Percentiles rank a stretch among this genome's conserved stretches.
Evolutionary conservation across 2,797 vertebrate genomes (phyloP).

Genomic region (Syngnathus acus): DNA sequence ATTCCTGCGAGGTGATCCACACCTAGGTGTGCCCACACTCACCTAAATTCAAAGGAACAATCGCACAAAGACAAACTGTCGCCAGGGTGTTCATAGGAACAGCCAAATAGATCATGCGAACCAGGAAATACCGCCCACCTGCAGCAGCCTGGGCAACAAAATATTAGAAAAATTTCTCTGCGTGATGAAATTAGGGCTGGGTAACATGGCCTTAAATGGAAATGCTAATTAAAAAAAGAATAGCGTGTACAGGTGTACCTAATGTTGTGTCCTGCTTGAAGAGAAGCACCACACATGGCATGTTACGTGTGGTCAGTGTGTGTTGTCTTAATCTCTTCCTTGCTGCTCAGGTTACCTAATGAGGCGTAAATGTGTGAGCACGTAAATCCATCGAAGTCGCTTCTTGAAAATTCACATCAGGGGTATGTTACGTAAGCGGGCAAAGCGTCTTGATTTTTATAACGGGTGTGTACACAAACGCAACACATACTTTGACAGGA

Average conservation of each 20-base stretch:
- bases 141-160: slow-evolving; percentile 2
- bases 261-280: not conserved
- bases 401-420: not conserved
- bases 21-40: slow-evolving; percentile 41
- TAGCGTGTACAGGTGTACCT: not conserved
- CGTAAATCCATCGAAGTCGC: no score
- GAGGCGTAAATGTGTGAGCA: not conserved
- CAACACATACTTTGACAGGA: not conserved
- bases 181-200: not conserved
- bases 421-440: no score
- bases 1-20: slow-evolving; percentile 46
- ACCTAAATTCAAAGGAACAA: slow-evolving; percentile 33
- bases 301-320: not conserved
- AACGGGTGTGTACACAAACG: not conserved
- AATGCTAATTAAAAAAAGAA: no score
- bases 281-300: not conserved
- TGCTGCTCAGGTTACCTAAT: not conserved
- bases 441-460: not conserved
- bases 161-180: not conserved
- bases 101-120: not conserved
- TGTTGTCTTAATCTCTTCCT: not conserved
- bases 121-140: not conserved
- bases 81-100: slow-evolving; percentile 17
- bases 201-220: not conserved
- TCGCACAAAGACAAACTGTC: slow-evolving; percentile 25